These are phyloP conservation scores for Limulus polyphemus DNA, from an alignment of 2,888 invertebrate genomes.

Conservation along the genomic window DNA sequence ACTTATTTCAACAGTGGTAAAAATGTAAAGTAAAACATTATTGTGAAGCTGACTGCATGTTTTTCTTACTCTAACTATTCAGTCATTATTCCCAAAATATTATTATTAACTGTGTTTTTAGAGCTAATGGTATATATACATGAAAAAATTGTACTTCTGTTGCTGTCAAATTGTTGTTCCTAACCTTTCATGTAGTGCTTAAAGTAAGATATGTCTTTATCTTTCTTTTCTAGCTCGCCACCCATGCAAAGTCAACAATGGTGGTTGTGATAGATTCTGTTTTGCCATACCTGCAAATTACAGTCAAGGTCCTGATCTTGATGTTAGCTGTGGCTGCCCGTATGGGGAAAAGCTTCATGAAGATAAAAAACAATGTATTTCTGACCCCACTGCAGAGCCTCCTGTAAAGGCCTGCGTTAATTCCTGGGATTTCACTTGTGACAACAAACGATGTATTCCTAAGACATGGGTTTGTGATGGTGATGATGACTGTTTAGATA, in stretches of 20 bases:
- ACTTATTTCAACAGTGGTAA: too few relatives aligned
- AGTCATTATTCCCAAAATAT: too few relatives aligned
- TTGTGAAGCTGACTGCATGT: too few relatives aligned
- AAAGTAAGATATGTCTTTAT: not conserved
- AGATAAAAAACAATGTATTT: conserved; percentile 50
- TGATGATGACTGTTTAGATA: conserved; percentile 89
- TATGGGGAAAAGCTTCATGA: conserved; percentile 74
- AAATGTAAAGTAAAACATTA: too few relatives aligned
- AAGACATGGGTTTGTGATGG: conserved; percentile 93
- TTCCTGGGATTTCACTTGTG: conserved; percentile 85
- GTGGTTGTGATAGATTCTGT: conserved; percentile 88
- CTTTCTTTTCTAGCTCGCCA: conserved; percentile 43
- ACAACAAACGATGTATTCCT: conserved; percentile 79
- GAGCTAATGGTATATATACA: too few relatives aligned
- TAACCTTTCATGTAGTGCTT: not conserved
- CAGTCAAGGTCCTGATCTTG: conserved; percentile 35
- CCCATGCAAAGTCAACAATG: conserved; percentile 71
- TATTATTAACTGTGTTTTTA: too few relatives aligned
- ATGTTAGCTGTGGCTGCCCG: conserved; percentile 74
- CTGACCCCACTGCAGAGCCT: conserved; percentile 73
- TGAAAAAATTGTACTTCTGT: too few relatives aligned
- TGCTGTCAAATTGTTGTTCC: too few relatives aligned
- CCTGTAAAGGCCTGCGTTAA: conserved; percentile 79
- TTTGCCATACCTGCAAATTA: conserved; percentile 67
- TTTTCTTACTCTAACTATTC: too few relatives aligned